Evolutionary conservation across 2,797 vertebrate species (phyloP), one percentile per base, ranked within the genome.

Genomic region (Vultur gryphus): DNA sequence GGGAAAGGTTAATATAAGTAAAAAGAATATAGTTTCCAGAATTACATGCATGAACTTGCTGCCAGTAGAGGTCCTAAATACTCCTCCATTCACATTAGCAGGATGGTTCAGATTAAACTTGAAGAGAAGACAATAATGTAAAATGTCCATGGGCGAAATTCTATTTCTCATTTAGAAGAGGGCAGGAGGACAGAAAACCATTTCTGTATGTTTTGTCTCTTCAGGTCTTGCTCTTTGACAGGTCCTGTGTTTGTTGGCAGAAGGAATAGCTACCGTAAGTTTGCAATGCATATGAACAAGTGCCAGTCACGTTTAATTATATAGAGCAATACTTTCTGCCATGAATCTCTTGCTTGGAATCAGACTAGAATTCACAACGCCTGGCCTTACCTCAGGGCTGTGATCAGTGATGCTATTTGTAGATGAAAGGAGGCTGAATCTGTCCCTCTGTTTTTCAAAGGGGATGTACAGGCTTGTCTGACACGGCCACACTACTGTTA

Each of bases 21-120:
- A 89, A 54, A 95, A n/a, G 51, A 80, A 43, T 21, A 55, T 35
- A 41, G 43, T 55, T 92, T 87, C 76, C 70, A 91, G 87, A 55
- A 84, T 73, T 89, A 54, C 48, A 28, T 44, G 82, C 67, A n/a
- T 51, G 67, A 84, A 61, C 67, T 80, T 87, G 81, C 84, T 83
- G 84, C 92, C 97, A 92, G 95, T 76, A 95, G 96, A 96, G 95
- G 95, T 96, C 96, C 93, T 90, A 81, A 79, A 90, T 46, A 84
- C 81, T 90, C 55, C 92, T 93, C 55, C 44, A 21, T 95, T 94
- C 72, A 54, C 66, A 16, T 76, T 33, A 69, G 10, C 25, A 31
- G 85, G 71, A 25, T 94, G 29, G n/a, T 54, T 86, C 67, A 65
- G 62, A 66, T 77, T 51, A 64, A 82, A 57, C 58, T 70, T 29